phyloP scores from a whole-genome alignment of 2,797 vertebrate species.

The Philypnodon macrostomus region DNA sequence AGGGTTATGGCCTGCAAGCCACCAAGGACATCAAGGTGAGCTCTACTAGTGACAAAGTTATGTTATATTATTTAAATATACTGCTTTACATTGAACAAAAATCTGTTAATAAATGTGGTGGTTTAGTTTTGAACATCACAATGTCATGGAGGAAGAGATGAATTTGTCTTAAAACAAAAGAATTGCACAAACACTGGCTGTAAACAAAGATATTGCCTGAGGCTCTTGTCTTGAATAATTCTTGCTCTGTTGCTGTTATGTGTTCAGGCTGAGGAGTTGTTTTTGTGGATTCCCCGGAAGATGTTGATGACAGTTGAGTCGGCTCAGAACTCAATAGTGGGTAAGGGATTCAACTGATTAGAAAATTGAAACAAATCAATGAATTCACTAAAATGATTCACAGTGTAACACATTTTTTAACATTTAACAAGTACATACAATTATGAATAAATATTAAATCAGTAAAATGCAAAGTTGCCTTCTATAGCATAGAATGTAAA shows the following conservation, averaged over 20 bases:
- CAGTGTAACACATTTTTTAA: too few species aligned
- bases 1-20: conserved; percentile 92
- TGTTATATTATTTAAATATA: too few species aligned
- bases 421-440: too few species aligned
- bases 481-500: too few species aligned
- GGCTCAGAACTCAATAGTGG: conserved; percentile 90
- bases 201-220: neutral
- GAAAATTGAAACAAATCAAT: neutral
- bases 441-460: too few species aligned
- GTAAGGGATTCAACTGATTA: conserved; percentile 69
- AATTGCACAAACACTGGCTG: neutral
- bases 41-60: too few species aligned
- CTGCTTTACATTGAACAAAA: too few species aligned
- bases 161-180: neutral
- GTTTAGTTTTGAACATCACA: too few species aligned
- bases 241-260: conserved; percentile 14
- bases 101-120: too few species aligned
- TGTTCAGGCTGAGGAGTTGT: conserved; percentile 91
- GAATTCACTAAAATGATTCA: too few species aligned
- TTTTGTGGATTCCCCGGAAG: conserved; percentile 96
- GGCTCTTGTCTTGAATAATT: neutral
- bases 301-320: conserved; percentile 97
- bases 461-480: too few species aligned
- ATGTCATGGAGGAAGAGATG: too few species aligned
- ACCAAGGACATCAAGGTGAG: conserved; percentile 91